Conservation (phyloP, 2,888 invertebrate species). For the Oxycera nigricornis region DNA sequence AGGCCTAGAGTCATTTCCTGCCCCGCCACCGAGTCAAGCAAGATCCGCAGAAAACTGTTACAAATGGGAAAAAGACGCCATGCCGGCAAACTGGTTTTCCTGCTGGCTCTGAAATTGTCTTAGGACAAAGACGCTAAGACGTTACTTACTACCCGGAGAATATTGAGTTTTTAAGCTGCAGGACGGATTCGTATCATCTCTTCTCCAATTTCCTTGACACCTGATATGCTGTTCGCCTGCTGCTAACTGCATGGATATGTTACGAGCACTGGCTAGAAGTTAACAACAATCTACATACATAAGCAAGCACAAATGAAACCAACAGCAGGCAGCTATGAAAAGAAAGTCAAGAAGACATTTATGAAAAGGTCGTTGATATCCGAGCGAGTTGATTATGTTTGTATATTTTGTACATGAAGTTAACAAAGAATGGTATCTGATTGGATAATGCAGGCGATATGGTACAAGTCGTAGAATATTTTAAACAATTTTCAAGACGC, state of each 20-base stretch:
- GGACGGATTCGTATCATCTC: constrained; percentile 23
- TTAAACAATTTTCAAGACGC: too few relatives aligned
- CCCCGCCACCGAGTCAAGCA: background rate
- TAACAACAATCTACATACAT: background rate
- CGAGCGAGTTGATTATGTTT: background rate
- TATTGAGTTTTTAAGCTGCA: constrained; percentile 32
- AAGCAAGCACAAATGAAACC: background rate
- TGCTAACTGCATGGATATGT: constrained; percentile 7
- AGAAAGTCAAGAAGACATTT: constrained; percentile 22
- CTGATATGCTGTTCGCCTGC: constrained; percentile 27
- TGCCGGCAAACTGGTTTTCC: constrained; percentile 31
- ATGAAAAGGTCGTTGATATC: constrained; percentile 35
- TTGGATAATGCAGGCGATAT: too few relatives aligned
- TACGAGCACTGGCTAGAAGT: background rate
- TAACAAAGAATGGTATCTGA: too few relatives aligned
- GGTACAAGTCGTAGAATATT: too few relatives aligned
- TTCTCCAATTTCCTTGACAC: constrained; percentile 37
- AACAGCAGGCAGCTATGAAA: background rate
- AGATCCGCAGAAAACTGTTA: constrained; percentile 36
- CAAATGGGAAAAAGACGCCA: constrained; percentile 22
- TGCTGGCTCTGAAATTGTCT: background rate
- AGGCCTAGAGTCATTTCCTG: constrained; percentile 15
- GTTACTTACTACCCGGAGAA: constrained; percentile 13
- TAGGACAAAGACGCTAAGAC: constrained; percentile 13
- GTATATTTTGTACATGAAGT: too few relatives aligned